Conservation (phyloP, 2,797 vertebrate species). For the Ispidina lecontei region DNA sequence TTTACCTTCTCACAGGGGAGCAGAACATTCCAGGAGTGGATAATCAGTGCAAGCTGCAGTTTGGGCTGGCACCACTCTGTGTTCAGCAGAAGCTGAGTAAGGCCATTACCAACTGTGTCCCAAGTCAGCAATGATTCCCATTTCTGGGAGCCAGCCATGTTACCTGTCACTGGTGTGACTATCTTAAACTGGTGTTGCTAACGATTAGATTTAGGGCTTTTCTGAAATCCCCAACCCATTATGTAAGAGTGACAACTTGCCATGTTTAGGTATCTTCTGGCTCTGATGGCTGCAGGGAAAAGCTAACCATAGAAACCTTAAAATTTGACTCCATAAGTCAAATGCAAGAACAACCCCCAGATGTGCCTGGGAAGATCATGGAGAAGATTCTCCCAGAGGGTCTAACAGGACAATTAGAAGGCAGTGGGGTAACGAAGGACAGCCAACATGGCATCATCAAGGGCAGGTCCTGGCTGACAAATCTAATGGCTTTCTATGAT, state of each 20-base stretch:
- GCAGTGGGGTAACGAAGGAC: too few species aligned
- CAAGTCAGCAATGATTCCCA: not conserved
- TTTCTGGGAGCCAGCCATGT: not conserved
- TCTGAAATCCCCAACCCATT: not conserved
- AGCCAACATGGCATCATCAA: too few species aligned
- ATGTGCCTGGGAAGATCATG: not conserved
- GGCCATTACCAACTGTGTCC: not conserved
- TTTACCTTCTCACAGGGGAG: not conserved
- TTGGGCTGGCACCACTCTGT: not conserved
- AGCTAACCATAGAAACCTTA: not conserved
- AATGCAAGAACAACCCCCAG: not conserved
- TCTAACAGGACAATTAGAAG: too few species aligned
- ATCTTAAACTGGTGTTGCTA: not conserved
- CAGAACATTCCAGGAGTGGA: not conserved
- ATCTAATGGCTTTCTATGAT: too few species aligned
- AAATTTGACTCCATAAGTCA: not conserved
- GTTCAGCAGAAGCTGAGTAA: not conserved
- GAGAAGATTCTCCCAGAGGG: too few species aligned
- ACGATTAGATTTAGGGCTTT: not conserved
- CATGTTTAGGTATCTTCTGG: not conserved
- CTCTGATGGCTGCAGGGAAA: not conserved
- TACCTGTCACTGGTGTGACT: constrained; percentile 1
- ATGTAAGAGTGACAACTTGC: not conserved
- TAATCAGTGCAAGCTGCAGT: not conserved
- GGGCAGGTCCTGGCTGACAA: too few species aligned